phyloP scores from a whole-genome alignment of 2,797 vertebrate genomes.

The Spinibarbus caldwelli region DNA sequence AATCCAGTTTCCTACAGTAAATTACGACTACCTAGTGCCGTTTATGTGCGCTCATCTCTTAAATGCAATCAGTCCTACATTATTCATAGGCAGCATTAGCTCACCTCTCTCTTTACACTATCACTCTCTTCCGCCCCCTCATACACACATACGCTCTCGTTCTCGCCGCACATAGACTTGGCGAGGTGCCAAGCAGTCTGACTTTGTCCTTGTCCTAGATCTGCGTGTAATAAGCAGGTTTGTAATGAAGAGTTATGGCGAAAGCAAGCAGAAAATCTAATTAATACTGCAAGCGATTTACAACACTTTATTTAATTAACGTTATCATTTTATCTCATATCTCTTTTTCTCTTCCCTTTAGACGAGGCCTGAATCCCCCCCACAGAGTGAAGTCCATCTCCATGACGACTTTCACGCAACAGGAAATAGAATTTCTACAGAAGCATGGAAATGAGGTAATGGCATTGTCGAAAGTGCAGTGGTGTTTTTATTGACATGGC shows the following conservation, averaged over 20 bases:
- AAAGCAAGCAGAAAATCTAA: constrained; percentile 47
- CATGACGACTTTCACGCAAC: constrained; percentile 98
- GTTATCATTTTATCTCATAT: constrained; percentile 13
- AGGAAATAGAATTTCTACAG: constrained; percentile 99
- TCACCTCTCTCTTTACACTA: background rate
- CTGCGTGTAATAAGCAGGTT: constrained; percentile 39
- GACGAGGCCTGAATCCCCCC: constrained; percentile 96
- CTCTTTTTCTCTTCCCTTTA: constrained; percentile 62
- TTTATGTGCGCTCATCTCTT: background rate
- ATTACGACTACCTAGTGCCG: background rate
- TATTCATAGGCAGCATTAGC: constrained; percentile 9
- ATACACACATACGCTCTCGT: constrained; percentile 30
- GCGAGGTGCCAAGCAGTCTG: constrained; percentile 13
- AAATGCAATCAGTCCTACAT: background rate
- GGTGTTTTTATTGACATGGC: background rate
- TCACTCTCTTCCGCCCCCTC: constrained; percentile 31
- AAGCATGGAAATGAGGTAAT: constrained; percentile 98
- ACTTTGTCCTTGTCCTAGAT: constrained; percentile 57
- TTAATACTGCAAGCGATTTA: constrained; percentile 41
- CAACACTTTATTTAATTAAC: constrained; percentile 65
- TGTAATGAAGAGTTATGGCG: constrained; percentile 58
- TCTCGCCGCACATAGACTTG: background rate
- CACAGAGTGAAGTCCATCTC: constrained; percentile 99
- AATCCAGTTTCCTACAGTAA: background rate
- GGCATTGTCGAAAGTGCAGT: background rate